Percentiles rank a stretch among this genome's conserved stretches.
Conservation (phyloP, 2,888 invertebrate species). For the Dasysyrphus tricinctus region DNA sequence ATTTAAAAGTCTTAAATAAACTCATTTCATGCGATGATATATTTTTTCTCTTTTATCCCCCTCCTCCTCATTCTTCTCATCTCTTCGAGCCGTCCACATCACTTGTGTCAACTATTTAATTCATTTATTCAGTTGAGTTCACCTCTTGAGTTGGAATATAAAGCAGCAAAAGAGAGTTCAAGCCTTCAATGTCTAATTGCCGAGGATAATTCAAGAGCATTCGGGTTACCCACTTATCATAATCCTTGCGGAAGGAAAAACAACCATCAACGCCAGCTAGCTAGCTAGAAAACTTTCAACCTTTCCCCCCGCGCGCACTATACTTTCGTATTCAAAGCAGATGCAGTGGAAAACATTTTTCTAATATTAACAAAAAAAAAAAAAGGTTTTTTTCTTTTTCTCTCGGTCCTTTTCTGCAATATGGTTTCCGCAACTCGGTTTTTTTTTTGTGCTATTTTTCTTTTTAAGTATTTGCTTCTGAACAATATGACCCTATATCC, state of each 20-base stretch:
- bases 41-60: neutral
- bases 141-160: constrained; percentile 67
- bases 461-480: neutral
- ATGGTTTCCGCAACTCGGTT: constrained; percentile 36
- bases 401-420: neutral
- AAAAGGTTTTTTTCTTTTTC: neutral
- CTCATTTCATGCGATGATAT: constrained; percentile 2
- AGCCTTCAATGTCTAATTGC: constrained; percentile 71
- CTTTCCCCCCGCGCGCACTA: constrained; percentile 9
- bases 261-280: neutral
- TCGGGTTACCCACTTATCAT: constrained; percentile 66
- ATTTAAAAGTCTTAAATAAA: constrained; percentile 33
- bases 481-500: neutral
- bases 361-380: constrained; percentile 47
- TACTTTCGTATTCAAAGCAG: constrained; percentile 63
- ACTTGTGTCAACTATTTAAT: constrained; percentile 69
- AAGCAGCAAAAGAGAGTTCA: constrained; percentile 57
- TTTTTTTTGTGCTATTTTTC: neutral
- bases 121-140: constrained; percentile 70
- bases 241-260: constrained; percentile 66
- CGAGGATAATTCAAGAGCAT: constrained; percentile 70
- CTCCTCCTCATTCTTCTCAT: no score
- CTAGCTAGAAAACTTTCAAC: neutral
- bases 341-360: constrained; percentile 68
- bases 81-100: constrained; percentile 1